phyloP scores from a whole-genome alignment of 2,888 invertebrate species.

The Sinelater perroti region DNA sequence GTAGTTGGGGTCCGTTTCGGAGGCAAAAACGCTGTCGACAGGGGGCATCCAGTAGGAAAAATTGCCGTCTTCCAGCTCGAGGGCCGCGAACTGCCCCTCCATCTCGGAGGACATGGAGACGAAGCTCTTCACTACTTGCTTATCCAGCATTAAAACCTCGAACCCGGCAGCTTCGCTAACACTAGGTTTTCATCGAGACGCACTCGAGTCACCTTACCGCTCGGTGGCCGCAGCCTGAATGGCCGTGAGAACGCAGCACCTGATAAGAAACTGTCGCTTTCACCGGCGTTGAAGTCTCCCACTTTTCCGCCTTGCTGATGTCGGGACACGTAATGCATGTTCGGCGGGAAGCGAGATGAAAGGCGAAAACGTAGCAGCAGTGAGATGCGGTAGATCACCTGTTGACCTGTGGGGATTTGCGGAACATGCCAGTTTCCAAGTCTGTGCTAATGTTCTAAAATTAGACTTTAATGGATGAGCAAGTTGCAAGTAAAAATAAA shows the following conservation, averaged over 20 bases:
- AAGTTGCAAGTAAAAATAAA: no score
- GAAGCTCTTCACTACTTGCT: slow-evolving; percentile 23
- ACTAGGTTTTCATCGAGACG: no score
- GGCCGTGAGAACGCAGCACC: slow-evolving; percentile 22
- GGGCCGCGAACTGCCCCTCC: slow-evolving; percentile 4
- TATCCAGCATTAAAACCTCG: slow-evolving; percentile 1
- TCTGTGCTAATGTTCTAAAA: no score
- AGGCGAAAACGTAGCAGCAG: no score
- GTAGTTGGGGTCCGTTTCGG: slow-evolving; percentile 60
- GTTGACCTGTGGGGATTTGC: no score
- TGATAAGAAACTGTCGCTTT: slow-evolving; percentile 41
- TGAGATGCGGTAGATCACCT: no score
- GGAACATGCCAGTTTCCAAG: no score
- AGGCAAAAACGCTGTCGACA: slow-evolving; percentile 42
- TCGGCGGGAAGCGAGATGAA: no score
- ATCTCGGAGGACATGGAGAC: not conserved
- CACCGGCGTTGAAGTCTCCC: slow-evolving; percentile 49
- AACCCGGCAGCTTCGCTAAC: not conserved
- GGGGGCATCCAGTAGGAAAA: slow-evolving; percentile 46
- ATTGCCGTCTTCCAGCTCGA: slow-evolving; percentile 23
- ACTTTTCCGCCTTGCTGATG: no score
- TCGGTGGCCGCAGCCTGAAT: slow-evolving; percentile 14
- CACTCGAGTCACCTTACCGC: slow-evolving; percentile 1
- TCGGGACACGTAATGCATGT: no score
- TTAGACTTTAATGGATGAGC: no score